phyloP scores from a whole-genome alignment of 2,888 invertebrate genomes.

The Serripes groenlandicus region DNA sequence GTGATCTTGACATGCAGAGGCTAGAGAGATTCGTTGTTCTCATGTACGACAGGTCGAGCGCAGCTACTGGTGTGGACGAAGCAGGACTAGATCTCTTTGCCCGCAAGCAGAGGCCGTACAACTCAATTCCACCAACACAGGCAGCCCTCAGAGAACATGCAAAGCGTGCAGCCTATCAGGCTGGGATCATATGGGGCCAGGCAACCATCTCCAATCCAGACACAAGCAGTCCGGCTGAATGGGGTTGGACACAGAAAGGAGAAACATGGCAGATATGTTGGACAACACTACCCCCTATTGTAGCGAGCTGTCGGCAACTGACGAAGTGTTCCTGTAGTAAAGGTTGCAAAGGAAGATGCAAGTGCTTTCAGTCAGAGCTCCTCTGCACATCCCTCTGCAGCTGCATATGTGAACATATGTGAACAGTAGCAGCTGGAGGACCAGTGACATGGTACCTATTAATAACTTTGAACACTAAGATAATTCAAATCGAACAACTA shows the following conservation, averaged over 20 bases:
- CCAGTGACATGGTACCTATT: too few relatives aligned
- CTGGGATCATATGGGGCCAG: slow-evolving; percentile 52
- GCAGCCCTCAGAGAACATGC: slow-evolving; percentile 55
- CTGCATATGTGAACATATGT: neutral
- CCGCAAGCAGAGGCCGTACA: slow-evolving; percentile 65
- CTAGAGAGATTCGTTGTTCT: slow-evolving; percentile 66
- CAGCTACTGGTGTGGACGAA: slow-evolving; percentile 54
- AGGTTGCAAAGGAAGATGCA: slow-evolving; percentile 28
- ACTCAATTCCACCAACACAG: slow-evolving; percentile 59
- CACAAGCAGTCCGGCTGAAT: slow-evolving; percentile 17
- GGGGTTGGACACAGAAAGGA: slow-evolving; percentile 33
- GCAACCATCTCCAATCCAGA: neutral
- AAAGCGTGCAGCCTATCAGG: slow-evolving; percentile 62
- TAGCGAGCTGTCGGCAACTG: slow-evolving; percentile 34
- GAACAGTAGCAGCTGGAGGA: too few relatives aligned
- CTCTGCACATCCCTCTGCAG: slow-evolving; percentile 29
- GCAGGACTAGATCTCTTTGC: slow-evolving; percentile 67
- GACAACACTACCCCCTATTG: slow-evolving; percentile 24
- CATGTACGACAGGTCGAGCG: slow-evolving; percentile 68
- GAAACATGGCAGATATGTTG: slow-evolving; percentile 34
- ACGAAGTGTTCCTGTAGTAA: slow-evolving; percentile 39
- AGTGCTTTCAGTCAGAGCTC: slow-evolving; percentile 23
- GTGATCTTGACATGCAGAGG: slow-evolving; percentile 39
- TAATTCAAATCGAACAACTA: too few relatives aligned
- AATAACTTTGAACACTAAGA: too few relatives aligned